Conservation (phyloP, 2,888 invertebrate genomes). For the Lepetodrilus schrolli region DNA sequence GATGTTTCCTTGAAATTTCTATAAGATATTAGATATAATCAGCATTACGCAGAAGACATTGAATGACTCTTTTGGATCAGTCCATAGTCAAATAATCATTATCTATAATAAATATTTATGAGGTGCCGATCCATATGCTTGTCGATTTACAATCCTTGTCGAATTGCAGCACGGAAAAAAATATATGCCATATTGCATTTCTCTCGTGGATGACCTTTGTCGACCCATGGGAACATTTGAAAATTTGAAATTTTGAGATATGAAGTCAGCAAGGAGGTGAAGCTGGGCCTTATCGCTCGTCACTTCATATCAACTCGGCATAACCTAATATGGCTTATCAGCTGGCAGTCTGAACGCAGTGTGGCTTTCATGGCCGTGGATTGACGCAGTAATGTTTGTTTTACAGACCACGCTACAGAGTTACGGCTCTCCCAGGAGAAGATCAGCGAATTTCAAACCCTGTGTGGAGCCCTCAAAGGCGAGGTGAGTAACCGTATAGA, state of each 20-base stretch:
- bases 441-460: conserved; percentile 61
- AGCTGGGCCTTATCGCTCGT: no score
- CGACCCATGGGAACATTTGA: background rate
- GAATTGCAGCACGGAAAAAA: no score
- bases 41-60: no score
- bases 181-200: background rate
- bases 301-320: background rate
- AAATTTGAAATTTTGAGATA: background rate
- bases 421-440: conserved; percentile 66
- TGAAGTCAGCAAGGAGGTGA: no score
- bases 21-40: no score
- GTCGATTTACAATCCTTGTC: no score
- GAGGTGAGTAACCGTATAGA: conserved; percentile 62
- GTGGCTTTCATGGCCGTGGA: background rate
- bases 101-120: no score
- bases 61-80: no score
- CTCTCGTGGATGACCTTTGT: background rate
- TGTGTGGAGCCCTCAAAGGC: conserved; percentile 57
- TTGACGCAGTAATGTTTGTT: conserved; percentile 32
- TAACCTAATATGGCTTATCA: conserved; percentile 40
- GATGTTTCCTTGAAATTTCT: no score
- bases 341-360: background rate
- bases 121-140: no score
- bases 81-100: no score
- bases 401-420: conserved; percentile 72